phyloP scores from a whole-genome alignment of 1,140 invertebrate genomes.

The Drosophila eugracilis region DNA sequence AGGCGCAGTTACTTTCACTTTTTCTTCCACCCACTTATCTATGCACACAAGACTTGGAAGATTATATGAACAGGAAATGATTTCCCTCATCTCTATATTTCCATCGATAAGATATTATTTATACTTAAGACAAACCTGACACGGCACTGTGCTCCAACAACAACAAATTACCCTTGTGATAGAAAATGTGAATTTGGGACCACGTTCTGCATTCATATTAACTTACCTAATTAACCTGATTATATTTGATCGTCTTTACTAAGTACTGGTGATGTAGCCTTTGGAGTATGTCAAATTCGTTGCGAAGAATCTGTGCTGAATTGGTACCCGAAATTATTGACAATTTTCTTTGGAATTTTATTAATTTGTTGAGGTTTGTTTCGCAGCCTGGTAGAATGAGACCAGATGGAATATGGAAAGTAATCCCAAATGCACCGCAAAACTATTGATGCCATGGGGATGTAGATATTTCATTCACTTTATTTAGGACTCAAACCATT shows the following conservation, averaged over 20 bases:
- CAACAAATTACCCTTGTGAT: conserved; percentile 9
- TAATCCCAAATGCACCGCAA: background rate
- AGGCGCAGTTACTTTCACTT: conserved; percentile 42
- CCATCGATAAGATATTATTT: conserved; percentile 7
- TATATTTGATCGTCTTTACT: conserved; percentile 8
- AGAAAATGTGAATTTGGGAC: conserved; percentile 42
- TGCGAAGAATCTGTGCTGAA: conserved; percentile 34
- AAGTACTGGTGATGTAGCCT: conserved; percentile 26
- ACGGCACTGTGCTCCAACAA: conserved; percentile 31
- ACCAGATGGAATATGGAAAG: conserved; percentile 3
- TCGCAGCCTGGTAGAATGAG: conserved; percentile 19
- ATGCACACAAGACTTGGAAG: too few relatives aligned
- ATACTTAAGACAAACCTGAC: conserved; percentile 4
- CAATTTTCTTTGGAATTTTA: conserved; percentile 22
- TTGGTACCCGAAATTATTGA: conserved; percentile 66
- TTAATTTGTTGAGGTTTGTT: conserved; percentile 37
- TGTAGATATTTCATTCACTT: too few relatives aligned
- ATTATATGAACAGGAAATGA: too few relatives aligned
- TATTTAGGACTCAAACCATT: too few relatives aligned
- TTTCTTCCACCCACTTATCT: conserved; percentile 4
- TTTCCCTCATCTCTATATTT: background rate
- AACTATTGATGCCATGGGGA: too few relatives aligned
- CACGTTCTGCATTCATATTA: conserved; percentile 30
- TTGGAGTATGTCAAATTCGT: conserved; percentile 3
- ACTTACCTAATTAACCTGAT: conserved; percentile 64